Percentiles rank a stretch among this genome's conserved stretches.
phyloP scores from a whole-genome alignment of 1,140 invertebrate species.

The Stegodyphus dumicola region DNA sequence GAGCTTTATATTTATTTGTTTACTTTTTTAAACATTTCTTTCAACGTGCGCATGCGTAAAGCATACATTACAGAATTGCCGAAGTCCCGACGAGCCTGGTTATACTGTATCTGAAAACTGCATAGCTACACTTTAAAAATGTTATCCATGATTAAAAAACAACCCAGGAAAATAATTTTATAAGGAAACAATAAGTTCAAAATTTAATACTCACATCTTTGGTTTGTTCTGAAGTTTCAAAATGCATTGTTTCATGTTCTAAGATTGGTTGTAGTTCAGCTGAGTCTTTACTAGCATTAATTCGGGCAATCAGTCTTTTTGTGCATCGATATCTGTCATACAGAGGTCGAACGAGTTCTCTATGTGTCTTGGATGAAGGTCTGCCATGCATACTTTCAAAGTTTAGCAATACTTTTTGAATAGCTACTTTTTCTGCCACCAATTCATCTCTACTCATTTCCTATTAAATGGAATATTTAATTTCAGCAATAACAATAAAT shows the following conservation, averaged over 20 bases:
- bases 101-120: no score
- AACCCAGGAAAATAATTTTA: neutral
- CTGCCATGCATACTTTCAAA: constrained; percentile 89
- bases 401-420: constrained; percentile 90
- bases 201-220: constrained; percentile 34
- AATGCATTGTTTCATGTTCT: constrained; percentile 92
- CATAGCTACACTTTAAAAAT: neutral
- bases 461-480: constrained; percentile 6
- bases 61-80: no score
- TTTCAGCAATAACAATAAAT: neutral
- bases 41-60: no score
- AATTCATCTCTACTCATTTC: constrained; percentile 80
- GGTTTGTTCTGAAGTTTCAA: constrained; percentile 73
- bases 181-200: neutral
- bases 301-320: constrained; percentile 79
- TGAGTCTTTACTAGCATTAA: constrained; percentile 73
- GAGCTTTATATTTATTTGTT: no score
- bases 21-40: no score
- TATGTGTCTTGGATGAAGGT: constrained; percentile 83
- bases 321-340: constrained; percentile 90
- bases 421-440: constrained; percentile 89
- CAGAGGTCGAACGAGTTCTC: constrained; percentile 85
- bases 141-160: neutral
- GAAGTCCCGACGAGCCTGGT: no score
- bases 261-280: constrained; percentile 90